Evolutionary conservation across 2,797 vertebrate genomes (phyloP), one percentile per base, ranked within the genome.

Genomic region (Passerculus sandwichensis): DNA sequence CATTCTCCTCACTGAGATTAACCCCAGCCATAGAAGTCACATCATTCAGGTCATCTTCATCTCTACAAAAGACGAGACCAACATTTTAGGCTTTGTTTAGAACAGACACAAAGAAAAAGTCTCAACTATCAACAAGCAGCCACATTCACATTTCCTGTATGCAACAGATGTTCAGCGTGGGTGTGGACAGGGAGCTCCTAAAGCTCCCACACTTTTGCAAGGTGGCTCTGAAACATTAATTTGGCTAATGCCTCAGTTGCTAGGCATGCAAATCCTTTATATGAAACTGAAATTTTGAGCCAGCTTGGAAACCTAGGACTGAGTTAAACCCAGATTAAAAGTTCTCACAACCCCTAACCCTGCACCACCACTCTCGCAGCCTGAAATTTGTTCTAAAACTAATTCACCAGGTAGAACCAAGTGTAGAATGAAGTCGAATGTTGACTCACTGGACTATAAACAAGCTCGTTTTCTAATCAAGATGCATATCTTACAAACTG

Each of bases 31-130:
- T 98, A 81, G 98, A 98, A 76, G 98, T 97, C 94, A 99, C 98
- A 94, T 99, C 98, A 94, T 98, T 99, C 91, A 99, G 97, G 90
- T 99, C 98, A 96, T 99, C 98, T 95, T 99, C 98, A 38, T 98
- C 98, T 93, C 98, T 99, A 53, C 36, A 30, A 79, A 62, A 88
- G 87, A 96, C 70, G 64, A 94, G 64, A 34, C 5, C 34, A 86
- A 70, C 40, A 56, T 75, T 70, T 90, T 50, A 60, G 50, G 34
- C 21, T 87, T 54, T 2, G 1, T 40, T 82, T 38, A 53, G 27
- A 76, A 87, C 0, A n/a, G 15, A 66, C 15, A 73, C 7, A 87
- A 70, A 76, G 23, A 45, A 78, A 45, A 78, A 54, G 21, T 53
- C n/a, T 76, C 3, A 0, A 60, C 47, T 54, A 40, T 21, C 57